Conservation (phyloP, 2,888 invertebrate genomes). For the Lasioglossum calceatum region DNA sequence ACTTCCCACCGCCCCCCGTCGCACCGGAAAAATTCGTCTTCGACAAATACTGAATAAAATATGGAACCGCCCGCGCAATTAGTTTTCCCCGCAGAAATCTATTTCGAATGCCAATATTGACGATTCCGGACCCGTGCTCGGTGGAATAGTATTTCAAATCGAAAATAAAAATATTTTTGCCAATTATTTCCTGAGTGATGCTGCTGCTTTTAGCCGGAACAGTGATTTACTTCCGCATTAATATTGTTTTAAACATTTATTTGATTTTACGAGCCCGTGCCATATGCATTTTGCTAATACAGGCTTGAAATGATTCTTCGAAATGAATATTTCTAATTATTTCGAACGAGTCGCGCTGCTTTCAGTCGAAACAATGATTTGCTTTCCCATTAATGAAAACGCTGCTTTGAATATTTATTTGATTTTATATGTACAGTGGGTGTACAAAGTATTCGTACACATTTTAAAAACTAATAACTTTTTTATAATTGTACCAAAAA, state of each 20-base stretch:
- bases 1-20: not conserved
- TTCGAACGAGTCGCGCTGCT: not conserved
- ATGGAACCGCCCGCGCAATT: not conserved
- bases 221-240: not conserved
- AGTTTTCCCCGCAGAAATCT: not conserved
- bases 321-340: not conserved
- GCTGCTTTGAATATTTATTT: not conserved
- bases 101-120: not conserved
- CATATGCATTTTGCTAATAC: not conserved
- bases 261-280: not conserved
- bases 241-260: not conserved
- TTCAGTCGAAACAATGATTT: not conserved
- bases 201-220: not conserved
- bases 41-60: conserved; percentile 1
- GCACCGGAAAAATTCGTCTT: not conserved
- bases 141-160: not conserved
- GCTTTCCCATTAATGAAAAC: not conserved
- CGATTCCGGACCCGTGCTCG: not conserved
- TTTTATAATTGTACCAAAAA: too few relatives aligned
- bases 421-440: not conserved
- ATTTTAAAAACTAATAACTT: too few relatives aligned
- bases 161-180: not conserved
- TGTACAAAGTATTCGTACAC: too few relatives aligned
- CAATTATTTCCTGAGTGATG: not conserved
- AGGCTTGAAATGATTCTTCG: not conserved